Percentiles rank a stretch among this genome's conserved stretches.
Conservation (phyloP, 2,888 invertebrate species). For the Eupithecia inturbata region DNA sequence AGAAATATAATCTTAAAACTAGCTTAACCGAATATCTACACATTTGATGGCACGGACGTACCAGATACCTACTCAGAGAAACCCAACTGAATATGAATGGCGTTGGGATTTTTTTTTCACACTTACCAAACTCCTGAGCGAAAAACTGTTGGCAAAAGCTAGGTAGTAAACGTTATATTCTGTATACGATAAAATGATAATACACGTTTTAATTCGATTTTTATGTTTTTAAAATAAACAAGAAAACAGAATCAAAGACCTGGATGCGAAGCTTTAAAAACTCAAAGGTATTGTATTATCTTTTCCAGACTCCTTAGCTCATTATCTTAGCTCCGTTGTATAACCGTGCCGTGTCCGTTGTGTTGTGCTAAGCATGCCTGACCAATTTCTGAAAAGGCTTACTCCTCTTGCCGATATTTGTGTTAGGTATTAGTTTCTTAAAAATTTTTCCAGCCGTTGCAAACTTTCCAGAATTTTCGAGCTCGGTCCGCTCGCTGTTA, state of each 20-base stretch:
- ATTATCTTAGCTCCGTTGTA: too few relatives aligned
- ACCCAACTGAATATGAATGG: background rate
- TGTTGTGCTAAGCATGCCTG: too few relatives aligned
- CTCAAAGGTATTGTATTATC: conserved; percentile 17
- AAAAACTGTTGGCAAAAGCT: background rate
- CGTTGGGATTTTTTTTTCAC: background rate
- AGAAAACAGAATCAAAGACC: background rate
- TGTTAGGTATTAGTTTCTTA: too few relatives aligned
- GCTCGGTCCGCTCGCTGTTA: too few relatives aligned
- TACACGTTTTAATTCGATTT: too few relatives aligned
- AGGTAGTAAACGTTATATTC: background rate
- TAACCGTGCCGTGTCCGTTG: too few relatives aligned
- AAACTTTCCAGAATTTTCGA: too few relatives aligned
- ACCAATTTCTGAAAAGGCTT: too few relatives aligned
- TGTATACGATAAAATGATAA: background rate
- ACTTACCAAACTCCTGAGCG: background rate
- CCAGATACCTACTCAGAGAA: background rate
- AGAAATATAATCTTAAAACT: too few relatives aligned
- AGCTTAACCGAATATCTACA: too few relatives aligned
- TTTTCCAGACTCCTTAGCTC: conserved; percentile 1
- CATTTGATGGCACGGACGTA: background rate
- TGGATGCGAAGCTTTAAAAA: conserved; percentile 5
- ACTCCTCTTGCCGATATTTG: too few relatives aligned
- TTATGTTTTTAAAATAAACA: background rate
- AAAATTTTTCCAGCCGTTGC: too few relatives aligned